These are phyloP conservation scores for Micrasema minimum DNA, from an alignment of 1,140 invertebrate genomes.

Conservation along the genomic window DNA sequence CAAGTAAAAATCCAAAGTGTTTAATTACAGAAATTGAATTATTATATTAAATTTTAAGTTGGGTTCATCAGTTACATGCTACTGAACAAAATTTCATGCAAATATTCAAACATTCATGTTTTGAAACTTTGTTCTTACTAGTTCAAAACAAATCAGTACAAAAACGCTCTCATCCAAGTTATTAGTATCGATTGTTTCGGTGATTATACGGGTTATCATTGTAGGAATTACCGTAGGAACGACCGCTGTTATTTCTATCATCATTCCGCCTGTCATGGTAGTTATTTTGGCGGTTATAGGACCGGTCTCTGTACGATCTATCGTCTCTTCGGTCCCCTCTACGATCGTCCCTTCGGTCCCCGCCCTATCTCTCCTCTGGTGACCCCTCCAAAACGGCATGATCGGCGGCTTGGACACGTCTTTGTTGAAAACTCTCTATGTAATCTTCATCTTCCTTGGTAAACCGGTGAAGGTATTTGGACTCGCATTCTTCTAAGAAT, in stretches of 20 bases:
- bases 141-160: no score
- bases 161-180: no score
- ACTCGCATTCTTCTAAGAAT: conserved; percentile 61
- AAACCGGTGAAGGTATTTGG: conserved; percentile 61
- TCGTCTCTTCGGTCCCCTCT: conserved; percentile 10
- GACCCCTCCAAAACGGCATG: conserved; percentile 53
- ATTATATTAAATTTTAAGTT: no score
- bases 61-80: no score
- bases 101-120: no score
- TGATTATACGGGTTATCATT: background rate
- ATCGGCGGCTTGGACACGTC: conserved; percentile 59
- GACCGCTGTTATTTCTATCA: background rate
- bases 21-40: no score
- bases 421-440: conserved; percentile 61
- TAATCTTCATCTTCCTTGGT: conserved; percentile 64
- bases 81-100: no score
- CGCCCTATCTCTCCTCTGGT: conserved; percentile 17
- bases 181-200: no score
- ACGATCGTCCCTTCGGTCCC: conserved; percentile 19
- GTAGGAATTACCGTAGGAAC: background rate
- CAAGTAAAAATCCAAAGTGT: no score
- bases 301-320: conserved; percentile 8
- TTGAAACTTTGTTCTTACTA: no score
- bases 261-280: background rate
- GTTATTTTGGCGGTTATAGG: background rate